A percentile compares a stretch with the other conserved stretches of the same genome.
Evolutionary conservation across 2,888 invertebrate species (phyloP).

Genomic region (Drosophila histrio): DNA sequence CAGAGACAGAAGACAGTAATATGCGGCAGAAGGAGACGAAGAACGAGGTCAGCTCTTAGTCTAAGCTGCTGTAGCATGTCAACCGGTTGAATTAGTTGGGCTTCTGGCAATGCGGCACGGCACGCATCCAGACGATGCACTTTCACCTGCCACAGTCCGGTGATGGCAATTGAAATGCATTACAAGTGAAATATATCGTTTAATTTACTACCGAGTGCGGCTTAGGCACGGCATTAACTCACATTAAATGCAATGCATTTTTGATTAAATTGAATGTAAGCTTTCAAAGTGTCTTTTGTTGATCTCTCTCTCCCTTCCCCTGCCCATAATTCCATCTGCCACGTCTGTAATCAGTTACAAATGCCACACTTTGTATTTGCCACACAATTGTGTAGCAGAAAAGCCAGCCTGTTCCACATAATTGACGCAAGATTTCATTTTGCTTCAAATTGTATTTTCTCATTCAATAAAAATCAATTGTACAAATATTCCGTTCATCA

Average conservation of each 20-base stretch:
- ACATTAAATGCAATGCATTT: constrained; percentile 64
- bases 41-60: constrained; percentile 30
- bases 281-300: constrained; percentile 24
- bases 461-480: constrained; percentile 44
- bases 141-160: constrained; percentile 26
- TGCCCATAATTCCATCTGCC: too few species aligned
- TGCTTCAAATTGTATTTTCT: constrained; percentile 30
- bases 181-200: constrained; percentile 39
- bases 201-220: constrained; percentile 45
- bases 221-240: constrained; percentile 55
- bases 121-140: constrained; percentile 19
- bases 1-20: background rate
- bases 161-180: constrained; percentile 46
- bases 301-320: background rate
- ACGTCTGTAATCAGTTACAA: background rate
- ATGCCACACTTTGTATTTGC: constrained; percentile 5
- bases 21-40: background rate
- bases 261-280: constrained; percentile 47
- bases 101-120: constrained; percentile 58
- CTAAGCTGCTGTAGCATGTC: constrained; percentile 71
- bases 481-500: constrained; percentile 42
- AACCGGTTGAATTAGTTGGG: constrained; percentile 47
- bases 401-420: constrained; percentile 10
- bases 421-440: constrained; percentile 30
- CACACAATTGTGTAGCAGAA: constrained; percentile 16